Base-by-base conservation (phyloP, 2,797 vertebrate genomes). In the Diglossa cyanea region DNA sequence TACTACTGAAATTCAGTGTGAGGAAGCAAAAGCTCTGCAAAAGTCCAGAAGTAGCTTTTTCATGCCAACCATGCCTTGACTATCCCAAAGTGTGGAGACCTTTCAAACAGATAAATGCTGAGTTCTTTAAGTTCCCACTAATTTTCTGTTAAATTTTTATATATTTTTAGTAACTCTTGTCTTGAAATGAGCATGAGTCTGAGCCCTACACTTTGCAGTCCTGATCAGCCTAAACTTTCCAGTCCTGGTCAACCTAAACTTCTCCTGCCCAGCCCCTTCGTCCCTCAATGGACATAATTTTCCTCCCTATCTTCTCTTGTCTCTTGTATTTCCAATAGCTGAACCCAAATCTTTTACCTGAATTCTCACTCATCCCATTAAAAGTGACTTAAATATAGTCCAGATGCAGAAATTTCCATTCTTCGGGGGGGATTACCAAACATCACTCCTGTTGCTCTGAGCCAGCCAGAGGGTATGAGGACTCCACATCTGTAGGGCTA, bases 221-320 rank as follows among this genome's bases (percentile, higher is more conserved):
- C 39, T 67, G 37, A 30, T n/a, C 21, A 48, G 6, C 53, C 51
- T 63, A 30, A 19, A 20, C 14, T 75, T 84, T 31, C 37, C 31
- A 58, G 60, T 72, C n/a, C 20, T 55, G 9, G 33, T 53, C 58
- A 57, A 42, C 39, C 54, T 24, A 63, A 84, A 54, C 8, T 16
- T 80, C 39, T 88, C 8, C 17, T 6, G 9, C 26, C 5, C 19
- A 60, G 19, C 4, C 5, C 18, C 2, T 7, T 31, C 0, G 0
- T 73, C 23, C 23, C 37, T 66, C 71, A 50, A 6, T 11, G 7
- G 24, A 44, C 18, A 8, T 12, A 61, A 57, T 40, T n/a, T 33
- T 62, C 31, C 33, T 13, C 40, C 75, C 21, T 35, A 0, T 75
- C 60, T 83, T 57, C 37, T 75, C 53, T 48, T 5, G 0, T 84